These are phyloP conservation scores for Chaenogobius annularis DNA, from an alignment of 2,113 vertebrate genomes.

Conservation along the genomic window DNA sequence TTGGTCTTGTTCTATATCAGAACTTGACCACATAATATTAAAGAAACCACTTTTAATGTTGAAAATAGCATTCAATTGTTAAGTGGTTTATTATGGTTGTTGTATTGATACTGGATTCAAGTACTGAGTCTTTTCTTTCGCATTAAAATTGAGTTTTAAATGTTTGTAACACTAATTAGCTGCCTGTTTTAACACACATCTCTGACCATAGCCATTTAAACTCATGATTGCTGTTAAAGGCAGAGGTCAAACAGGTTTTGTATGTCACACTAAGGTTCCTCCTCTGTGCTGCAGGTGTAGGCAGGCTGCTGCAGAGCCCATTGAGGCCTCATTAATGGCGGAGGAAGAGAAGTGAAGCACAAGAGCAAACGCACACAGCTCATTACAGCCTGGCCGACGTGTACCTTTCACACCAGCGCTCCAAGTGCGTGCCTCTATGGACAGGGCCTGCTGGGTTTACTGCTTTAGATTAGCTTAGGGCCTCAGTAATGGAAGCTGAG, in stretches of 20 bases:
- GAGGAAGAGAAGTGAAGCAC: conserved; percentile 64
- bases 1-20: no score
- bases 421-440: conserved; percentile 53
- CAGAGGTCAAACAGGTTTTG: conserved; percentile 1
- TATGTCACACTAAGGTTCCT: background rate
- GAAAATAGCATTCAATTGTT: no score
- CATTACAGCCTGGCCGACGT: conserved; percentile 62
- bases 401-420: conserved; percentile 69
- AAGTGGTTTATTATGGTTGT: no score
- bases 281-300: conserved; percentile 30
- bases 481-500: conserved; percentile 33
- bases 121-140: no score
- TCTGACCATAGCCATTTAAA: background rate
- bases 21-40: no score
- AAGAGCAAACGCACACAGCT: conserved; percentile 64
- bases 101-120: no score
- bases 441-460: conserved; percentile 34
- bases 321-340: conserved; percentile 66
- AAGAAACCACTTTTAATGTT: no score
- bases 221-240: background rate
- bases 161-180: background rate
- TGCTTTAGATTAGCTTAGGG: conserved; percentile 47
- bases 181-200: background rate
- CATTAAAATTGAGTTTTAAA: no score
- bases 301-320: conserved; percentile 38